Base-by-base conservation (phyloP, 2,113 vertebrate genomes). In the Brachyhypopomus gauderio region DNA sequence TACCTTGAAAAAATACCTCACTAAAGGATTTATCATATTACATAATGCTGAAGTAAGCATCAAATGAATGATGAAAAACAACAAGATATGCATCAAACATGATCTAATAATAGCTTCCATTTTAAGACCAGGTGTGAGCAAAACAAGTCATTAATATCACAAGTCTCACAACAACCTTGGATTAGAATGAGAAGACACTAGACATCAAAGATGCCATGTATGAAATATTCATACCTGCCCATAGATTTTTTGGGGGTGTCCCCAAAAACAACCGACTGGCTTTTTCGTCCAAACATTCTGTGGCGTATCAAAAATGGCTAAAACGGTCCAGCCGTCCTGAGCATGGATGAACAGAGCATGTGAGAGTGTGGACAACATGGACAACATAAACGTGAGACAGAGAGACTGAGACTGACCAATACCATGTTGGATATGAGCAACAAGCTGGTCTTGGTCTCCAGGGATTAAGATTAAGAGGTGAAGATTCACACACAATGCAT, bases 391-490 rank as follows among this genome's bases (percentile, higher is more conserved):
- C 66, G 5, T 6, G 41, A 52, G 45, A 14, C 9, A 86, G 58
- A 73, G 72, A 55, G 38, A 52, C 85, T 23, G 83, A 90, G 86
- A 86, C 90, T 88, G 89, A 86, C 89, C 88, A 89, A 88, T 84
- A 70, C 82, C 58, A 72, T 14, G 80, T 92, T 91, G 92, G 92
- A 92, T 91, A 89, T n/a, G 69, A 70, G 74, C 69, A 45, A 60
- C 73, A 79, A 84, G 77, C 84, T 86, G 85, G 80, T 84, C 84
- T 84, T 60, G 30, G 85, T 84, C 55, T 86, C 69, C 70, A 81
- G 73, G 85, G 77, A 89, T 90, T 85, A 88, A 75, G 83, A 89
- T 86, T 79, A 30, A 30, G 30, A 3, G 30, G 3, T 30, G 1
- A 30, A 30, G 30, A 30, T 30, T 30, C 85, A 78, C 86, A 83